These are phyloP conservation scores for Whitmania pigra DNA, from an alignment of 1,140 invertebrate species.

Conservation along the genomic window DNA sequence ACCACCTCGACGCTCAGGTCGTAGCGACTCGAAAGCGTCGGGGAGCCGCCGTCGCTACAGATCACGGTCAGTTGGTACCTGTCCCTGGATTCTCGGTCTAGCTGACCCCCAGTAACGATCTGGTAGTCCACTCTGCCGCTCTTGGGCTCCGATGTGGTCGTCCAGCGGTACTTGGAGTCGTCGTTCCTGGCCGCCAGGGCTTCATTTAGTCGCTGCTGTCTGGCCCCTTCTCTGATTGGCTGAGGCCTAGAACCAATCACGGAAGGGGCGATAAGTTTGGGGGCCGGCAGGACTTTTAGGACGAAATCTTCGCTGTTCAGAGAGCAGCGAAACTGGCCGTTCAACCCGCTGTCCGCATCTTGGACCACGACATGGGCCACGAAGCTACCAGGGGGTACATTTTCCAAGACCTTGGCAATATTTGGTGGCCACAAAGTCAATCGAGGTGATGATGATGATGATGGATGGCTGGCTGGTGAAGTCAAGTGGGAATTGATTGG, in stretches of 20 bases:
- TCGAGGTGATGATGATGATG: background rate
- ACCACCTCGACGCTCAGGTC: constrained; percentile 78
- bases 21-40: constrained; percentile 73
- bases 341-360: constrained; percentile 18
- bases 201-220: too few relatives aligned
- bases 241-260: background rate
- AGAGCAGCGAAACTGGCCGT: constrained; percentile 18
- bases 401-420: constrained; percentile 17
- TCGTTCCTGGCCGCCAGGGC: background rate
- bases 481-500: background rate
- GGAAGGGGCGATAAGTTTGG: background rate
- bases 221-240: too few relatives aligned
- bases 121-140: background rate
- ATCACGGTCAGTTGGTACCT: constrained; percentile 74
- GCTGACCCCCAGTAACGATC: constrained; percentile 4
- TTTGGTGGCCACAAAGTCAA: background rate
- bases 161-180: background rate
- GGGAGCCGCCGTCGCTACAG: constrained; percentile 80
- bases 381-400: constrained; percentile 17
- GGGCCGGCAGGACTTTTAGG: constrained; percentile 26
- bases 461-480: too few relatives aligned
- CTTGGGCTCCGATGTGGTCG: background rate
- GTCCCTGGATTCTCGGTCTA: constrained; percentile 77
- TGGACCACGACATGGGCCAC: constrained; percentile 20
- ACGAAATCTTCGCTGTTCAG: constrained; percentile 10